Conservation (phyloP, 1,140 invertebrate genomes). For the Teleogryllus occipitalis region DNA sequence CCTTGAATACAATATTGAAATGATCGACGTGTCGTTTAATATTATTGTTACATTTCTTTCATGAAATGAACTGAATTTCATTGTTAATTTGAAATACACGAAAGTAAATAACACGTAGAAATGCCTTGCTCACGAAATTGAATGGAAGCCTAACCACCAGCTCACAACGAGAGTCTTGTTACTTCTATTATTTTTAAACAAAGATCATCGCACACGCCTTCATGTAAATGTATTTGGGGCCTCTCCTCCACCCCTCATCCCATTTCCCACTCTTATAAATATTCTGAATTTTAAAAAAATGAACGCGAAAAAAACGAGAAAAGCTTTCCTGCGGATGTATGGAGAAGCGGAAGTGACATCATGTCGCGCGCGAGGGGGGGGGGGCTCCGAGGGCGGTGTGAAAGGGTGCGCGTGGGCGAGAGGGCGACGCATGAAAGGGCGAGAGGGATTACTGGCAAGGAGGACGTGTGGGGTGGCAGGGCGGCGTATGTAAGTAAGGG, state of each 20-base stretch:
- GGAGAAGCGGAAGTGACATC: not conserved
- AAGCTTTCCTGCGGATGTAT: not conserved
- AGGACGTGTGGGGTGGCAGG: slow-evolving; percentile 18
- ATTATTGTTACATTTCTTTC: too few species aligned
- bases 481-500: slow-evolving; percentile 42
- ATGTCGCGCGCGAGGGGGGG: not conserved
- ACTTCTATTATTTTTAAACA: too few species aligned
- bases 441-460: slow-evolving; percentile 31
- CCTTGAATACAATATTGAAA: too few species aligned
- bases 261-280: not conserved
- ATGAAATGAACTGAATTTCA: too few species aligned
- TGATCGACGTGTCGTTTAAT: too few species aligned
- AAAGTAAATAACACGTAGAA: too few species aligned
- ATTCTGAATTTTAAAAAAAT: not conserved
- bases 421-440: slow-evolving; percentile 36
- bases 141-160: too few species aligned
- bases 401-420: not conserved
- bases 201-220: too few species aligned
- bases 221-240: too few species aligned
- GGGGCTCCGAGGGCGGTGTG: slow-evolving; percentile 18
- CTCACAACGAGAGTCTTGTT: too few species aligned
- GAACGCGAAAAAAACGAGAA: not conserved
- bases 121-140: too few species aligned
- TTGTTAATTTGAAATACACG: too few species aligned
- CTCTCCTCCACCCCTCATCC: not conserved